Base-by-base conservation (phyloP, 2,888 invertebrate genomes). In the Lordiphosa andalusiaca region DNA sequence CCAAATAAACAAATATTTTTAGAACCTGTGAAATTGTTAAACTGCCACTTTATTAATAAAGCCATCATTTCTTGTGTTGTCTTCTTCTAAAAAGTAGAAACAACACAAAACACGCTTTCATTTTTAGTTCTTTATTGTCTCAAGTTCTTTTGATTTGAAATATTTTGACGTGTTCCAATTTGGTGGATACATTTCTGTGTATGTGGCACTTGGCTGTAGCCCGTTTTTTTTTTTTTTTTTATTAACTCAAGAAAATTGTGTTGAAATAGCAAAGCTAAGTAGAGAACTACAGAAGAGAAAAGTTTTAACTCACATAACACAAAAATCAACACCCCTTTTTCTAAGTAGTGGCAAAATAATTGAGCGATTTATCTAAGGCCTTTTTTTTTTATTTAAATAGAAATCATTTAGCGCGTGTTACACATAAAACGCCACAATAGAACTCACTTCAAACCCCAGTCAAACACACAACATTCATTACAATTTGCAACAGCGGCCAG, bases 11-110 rank as follows among this genome's bases (percentile, higher is more conserved):
- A 53, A 64, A 69, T 72, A 67, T 72, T 65, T 72, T 56, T 69
- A 61, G 69, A 84, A 78, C 60, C 86, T 86, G 84, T 86, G 80
- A 86, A 86, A 86, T 76, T 86, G 86, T 86, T 84, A 73, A 84
- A 76, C 86, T 82, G 74, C 72, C 85, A 72, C 71, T 85, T 75
- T 84, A 86, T 86, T 86, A 84, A 86, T 86, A 86, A 77, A 77
- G 72, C 65, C 71, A 73, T 75, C 59, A 68, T 41, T 40, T 21
- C 2, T 41, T 23, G 25, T 19, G 2, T 19, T 19, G 2, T 19
- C 19, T 41, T 23, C 6, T 25, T 42, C 6, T 6, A 12, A 42
- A 19, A 36, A 10, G 4, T 7, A 21, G 6, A 53, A 12, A 54
- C 12, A 60, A 42, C 19, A 35, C 35, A 41, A 46, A 41, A 56